These are phyloP conservation scores for Melanotaenia duboulayi DNA, from an alignment of 2,113 vertebrate species.

Conservation along the genomic window DNA sequence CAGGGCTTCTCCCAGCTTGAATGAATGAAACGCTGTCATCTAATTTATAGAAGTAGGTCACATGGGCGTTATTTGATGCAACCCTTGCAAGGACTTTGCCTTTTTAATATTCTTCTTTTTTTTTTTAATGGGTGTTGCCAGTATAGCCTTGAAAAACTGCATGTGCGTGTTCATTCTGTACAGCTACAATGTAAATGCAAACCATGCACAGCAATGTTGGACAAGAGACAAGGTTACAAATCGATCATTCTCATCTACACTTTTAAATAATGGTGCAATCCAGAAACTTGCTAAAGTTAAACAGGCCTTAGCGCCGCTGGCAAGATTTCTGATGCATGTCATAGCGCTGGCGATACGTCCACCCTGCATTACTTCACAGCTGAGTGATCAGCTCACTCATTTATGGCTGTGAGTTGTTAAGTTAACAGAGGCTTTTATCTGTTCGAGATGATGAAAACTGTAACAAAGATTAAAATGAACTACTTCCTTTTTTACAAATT, in stretches of 20 bases:
- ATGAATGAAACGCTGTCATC: slow-evolving; percentile 66
- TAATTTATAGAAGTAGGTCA: slow-evolving; percentile 63
- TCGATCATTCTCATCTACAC: slow-evolving; percentile 27
- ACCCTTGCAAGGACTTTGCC: slow-evolving; percentile 16
- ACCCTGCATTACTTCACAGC: slow-evolving; percentile 47
- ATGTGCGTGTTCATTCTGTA: slow-evolving; percentile 3
- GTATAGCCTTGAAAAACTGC: slow-evolving; percentile 22
- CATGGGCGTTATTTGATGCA: slow-evolving; percentile 55
- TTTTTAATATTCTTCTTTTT: slow-evolving; percentile 32
- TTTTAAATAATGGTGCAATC: slow-evolving; percentile 41
- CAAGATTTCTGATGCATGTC: slow-evolving; percentile 54
- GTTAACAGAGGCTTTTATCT: slow-evolving; percentile 63
- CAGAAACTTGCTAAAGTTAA: slow-evolving; percentile 50
- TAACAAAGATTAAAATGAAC: slow-evolving; percentile 58
- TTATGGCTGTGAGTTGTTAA: slow-evolving; percentile 64
- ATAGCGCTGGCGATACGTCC: slow-evolving; percentile 49
- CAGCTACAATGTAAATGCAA: slow-evolving; percentile 18
- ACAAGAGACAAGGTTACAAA: slow-evolving; percentile 31
- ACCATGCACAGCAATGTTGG: slow-evolving; percentile 12
- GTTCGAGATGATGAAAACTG: slow-evolving; percentile 48
- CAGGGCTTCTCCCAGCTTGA: slow-evolving; percentile 55
- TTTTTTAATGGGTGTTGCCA: slow-evolving; percentile 26
- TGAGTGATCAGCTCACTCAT: slow-evolving; percentile 58
- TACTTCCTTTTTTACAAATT: slow-evolving; percentile 50
- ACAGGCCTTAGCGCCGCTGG: slow-evolving; percentile 43